Evolutionary conservation across 2,888 invertebrate genomes (phyloP), one percentile per base, ranked within the genome.

Genomic region (Cosmopolites sordidus): DNA sequence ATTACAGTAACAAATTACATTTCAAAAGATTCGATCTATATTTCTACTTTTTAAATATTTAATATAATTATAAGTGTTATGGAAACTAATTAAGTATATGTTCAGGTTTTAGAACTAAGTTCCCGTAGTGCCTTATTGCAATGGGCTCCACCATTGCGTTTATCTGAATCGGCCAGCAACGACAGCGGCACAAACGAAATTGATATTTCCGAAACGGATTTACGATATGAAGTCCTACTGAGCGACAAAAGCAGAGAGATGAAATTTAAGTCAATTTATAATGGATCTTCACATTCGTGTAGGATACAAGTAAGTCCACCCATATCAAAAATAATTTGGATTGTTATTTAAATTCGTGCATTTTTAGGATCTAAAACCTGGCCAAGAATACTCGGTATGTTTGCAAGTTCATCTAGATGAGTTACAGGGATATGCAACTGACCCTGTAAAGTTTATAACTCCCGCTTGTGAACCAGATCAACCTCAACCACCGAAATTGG

Each of bases 341-440:
- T n/a, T n/a, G n/a, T n/a, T n/a, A n/a, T n/a, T n/a, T n/a, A n/a
- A n/a, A n/a, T n/a, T n/a, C n/a, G n/a, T 27, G 27, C 45, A 6
- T 15, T 48, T 50, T 45, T 38, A 57, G 71, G 91, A 92, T 74
- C 77, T 93, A 66, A 83, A 86, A 70, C 92, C 93, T 11, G 90
- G 89, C n/a, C 87, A 88, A 69, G 89, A 90, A 70, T 93, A 92
- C 75, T 83, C 86, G 55, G 86, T 92, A 62, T 86, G 89, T 66
- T 77, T 89, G 60, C 87, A 87, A 73, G 88, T 89, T 62, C 83
- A 86, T 66, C 75, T 87, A 58, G 88, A 90, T 60, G 84, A 84
- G 68, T 70, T 86, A 58, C 83, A 84, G 59, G 91, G 91, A 46
- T 81, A 83, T 33, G 83, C 86, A 6, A 88, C 89, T 54, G 87